Evolutionary conservation across 2,888 invertebrate species (phyloP).

Genomic region (Protula sp.): DNA sequence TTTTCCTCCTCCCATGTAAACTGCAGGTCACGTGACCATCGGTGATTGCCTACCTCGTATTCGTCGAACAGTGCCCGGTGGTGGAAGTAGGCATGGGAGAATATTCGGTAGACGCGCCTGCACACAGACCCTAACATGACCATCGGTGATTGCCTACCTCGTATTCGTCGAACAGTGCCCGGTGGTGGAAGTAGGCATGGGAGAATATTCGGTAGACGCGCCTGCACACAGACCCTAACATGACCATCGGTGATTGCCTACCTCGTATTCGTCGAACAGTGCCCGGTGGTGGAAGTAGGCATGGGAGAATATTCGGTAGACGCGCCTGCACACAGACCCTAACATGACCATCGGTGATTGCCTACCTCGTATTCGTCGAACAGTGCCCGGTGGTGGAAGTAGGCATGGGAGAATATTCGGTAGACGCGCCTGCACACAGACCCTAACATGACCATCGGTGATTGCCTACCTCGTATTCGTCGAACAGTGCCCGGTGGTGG

Average conservation of each 20-base stretch:
- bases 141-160: too few species aligned
- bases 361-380: too few species aligned
- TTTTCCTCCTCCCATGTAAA: too few species aligned
- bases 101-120: constrained; percentile 99
- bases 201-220: constrained; percentile 99
- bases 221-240: too few species aligned
- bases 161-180: constrained; percentile 93
- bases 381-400: constrained; percentile 92
- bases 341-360: too few species aligned
- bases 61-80: constrained; percentile 94
- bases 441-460: constrained; percentile 97
- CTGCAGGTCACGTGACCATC: too few species aligned
- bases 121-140: too few species aligned
- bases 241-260: too few species aligned
- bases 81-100: constrained; percentile 99
- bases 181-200: constrained; percentile 98
- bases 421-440: constrained; percentile 98
- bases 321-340: too few species aligned
- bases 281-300: constrained; percentile 96
- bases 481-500: constrained; percentile 93
- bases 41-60: too few species aligned
- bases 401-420: constrained; percentile 98
- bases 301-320: constrained; percentile 98
- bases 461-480: constrained; percentile 88
- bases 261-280: constrained; percentile 94